Conservation (phyloP, 2,888 invertebrate genomes). For the Dioctria linearis region DNA sequence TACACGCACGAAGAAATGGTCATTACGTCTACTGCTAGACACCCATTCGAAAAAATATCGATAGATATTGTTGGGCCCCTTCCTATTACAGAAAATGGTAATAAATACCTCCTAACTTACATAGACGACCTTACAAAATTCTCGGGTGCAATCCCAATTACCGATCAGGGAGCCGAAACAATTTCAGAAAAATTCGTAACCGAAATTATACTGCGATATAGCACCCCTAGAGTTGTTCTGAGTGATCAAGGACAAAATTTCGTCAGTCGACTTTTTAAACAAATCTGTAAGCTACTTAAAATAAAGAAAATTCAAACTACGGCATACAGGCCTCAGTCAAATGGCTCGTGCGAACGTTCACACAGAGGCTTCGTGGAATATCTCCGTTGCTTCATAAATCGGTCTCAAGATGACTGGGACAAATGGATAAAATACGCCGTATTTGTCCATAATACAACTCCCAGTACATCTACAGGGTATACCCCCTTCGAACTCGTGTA, state of each 20-base stretch:
- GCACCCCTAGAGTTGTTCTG: background rate
- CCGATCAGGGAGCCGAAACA: conserved; percentile 8
- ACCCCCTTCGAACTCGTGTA: background rate
- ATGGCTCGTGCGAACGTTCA: background rate
- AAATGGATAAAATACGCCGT: background rate
- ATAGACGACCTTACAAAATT: no score
- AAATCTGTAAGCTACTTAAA: background rate
- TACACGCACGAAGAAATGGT: no score
- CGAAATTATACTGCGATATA: background rate
- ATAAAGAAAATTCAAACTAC: background rate
- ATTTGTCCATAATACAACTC: background rate
- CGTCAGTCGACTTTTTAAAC: background rate
- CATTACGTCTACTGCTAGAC: no score
- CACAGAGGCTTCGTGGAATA: background rate
- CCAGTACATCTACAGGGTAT: background rate
- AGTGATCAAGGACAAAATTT: background rate
- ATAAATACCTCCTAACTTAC: no score
- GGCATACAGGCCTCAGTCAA: background rate
- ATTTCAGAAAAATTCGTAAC: background rate
- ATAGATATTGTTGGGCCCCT: no score
- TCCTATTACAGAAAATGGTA: no score
- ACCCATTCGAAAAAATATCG: no score
- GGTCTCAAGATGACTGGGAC: background rate
- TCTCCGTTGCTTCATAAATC: background rate
- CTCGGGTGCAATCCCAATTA: no score